Conservation (phyloP, 2,113 vertebrate genomes). For the Australoheros scitulus region DNA sequence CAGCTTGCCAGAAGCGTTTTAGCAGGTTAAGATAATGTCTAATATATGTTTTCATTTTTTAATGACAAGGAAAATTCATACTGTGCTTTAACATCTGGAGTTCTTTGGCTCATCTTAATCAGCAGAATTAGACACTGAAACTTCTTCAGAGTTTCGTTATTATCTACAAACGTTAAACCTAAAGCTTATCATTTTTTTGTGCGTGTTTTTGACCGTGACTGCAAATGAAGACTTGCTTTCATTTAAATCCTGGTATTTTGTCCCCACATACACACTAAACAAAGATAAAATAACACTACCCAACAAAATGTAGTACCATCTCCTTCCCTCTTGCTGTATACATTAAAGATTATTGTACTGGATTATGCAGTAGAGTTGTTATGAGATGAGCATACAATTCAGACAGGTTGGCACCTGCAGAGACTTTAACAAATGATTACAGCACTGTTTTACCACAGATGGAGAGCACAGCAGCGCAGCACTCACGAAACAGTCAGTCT, state of each 20-base stretch:
- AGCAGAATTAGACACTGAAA: background rate
- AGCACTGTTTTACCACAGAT: slow-evolving; percentile 1
- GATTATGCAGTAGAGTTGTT: background rate
- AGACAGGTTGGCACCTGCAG: slow-evolving; percentile 20
- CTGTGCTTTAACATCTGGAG: background rate
- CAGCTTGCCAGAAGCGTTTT: background rate
- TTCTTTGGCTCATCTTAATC: background rate
- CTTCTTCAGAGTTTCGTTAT: background rate
- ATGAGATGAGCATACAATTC: background rate
- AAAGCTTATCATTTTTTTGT: background rate
- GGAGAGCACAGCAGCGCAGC: slow-evolving; percentile 9
- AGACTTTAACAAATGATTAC: background rate
- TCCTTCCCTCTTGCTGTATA: background rate
- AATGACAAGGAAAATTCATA: slow-evolving; percentile 11
- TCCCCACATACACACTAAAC: background rate
- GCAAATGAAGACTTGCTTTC: background rate
- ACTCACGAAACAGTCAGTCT: slow-evolving; percentile 24
- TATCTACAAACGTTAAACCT: background rate
- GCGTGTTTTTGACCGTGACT: background rate
- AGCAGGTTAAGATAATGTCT: slow-evolving; percentile 22
- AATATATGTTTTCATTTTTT: background rate
- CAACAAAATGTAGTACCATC: background rate
- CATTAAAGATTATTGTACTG: background rate
- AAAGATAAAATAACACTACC: background rate
- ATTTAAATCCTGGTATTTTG: background rate